Evolutionary conservation across 2,113 vertebrate species (phyloP).

Genomic region (Tautogolabrus adspersus): DNA sequence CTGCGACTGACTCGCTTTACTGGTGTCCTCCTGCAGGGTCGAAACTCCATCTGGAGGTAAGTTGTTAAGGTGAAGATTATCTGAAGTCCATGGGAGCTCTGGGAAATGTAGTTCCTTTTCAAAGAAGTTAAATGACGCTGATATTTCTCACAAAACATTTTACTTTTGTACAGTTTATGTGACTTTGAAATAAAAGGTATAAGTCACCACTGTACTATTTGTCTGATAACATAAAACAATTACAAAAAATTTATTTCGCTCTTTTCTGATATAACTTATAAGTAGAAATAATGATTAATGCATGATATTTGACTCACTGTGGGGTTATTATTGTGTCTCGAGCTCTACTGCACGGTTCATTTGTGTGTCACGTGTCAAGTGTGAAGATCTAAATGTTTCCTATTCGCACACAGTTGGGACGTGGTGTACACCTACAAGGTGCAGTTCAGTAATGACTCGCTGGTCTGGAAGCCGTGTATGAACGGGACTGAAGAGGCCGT

Average conservation of each 20-base stretch:
- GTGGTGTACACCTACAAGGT: constrained; percentile 91
- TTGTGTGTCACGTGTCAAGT: fast-evolving
- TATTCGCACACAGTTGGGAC: constrained; percentile 81
- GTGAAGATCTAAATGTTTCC: neutral
- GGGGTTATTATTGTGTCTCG: neutral
- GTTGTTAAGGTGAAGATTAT: neutral
- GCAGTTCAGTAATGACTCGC: constrained; percentile 92
- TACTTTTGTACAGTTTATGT: too few relatives aligned
- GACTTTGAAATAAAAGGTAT: too few relatives aligned
- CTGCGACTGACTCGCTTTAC: constrained; percentile 85
- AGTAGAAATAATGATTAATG: too few relatives aligned
- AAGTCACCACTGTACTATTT: too few relatives aligned
- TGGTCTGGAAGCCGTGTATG: constrained; percentile 84
- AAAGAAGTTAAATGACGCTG: too few relatives aligned
- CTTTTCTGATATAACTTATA: too few relatives aligned
- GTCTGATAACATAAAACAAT: too few relatives aligned
- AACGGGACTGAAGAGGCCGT: constrained; percentile 87
- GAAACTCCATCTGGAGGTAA: constrained; percentile 95
- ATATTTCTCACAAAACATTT: too few relatives aligned
- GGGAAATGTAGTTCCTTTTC: too few relatives aligned
- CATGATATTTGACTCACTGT: too few relatives aligned
- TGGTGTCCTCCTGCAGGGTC: constrained; percentile 91
- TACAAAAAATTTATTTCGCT: too few relatives aligned
- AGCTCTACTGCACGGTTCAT: neutral
- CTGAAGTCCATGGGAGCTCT: too few relatives aligned